Evolutionary conservation across 2,888 invertebrate genomes (phyloP).

Genomic region (Geophilus truncorum): DNA sequence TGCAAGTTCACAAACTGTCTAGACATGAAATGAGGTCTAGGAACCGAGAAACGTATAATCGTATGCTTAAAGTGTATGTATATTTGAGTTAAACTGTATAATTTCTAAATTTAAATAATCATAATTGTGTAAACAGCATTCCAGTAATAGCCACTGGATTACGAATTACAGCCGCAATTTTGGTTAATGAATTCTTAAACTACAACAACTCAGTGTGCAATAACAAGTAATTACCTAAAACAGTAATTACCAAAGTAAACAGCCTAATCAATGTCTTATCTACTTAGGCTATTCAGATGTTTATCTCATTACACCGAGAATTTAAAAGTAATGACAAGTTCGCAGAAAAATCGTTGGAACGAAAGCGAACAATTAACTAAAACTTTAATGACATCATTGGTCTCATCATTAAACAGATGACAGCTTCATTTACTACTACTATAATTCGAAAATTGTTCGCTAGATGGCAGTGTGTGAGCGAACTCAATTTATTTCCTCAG

Average conservation of each 20-base stretch:
- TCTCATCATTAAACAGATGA: not conserved
- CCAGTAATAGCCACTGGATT: not conserved
- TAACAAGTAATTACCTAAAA: not conserved
- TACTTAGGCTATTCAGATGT: not conserved
- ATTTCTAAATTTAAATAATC: too few relatives aligned
- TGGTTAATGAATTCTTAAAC: not conserved
- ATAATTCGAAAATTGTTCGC: not conserved
- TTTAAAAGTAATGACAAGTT: not conserved
- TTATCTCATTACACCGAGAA: not conserved
- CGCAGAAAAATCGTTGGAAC: not conserved
- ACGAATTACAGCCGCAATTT: not conserved
- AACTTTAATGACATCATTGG: not conserved
- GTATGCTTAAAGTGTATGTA: not conserved
- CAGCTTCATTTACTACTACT: not conserved
- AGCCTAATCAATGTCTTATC: not conserved
- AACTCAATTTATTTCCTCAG: not conserved
- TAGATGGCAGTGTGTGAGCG: not conserved
- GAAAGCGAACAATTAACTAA: not conserved
- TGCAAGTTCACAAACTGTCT: not conserved
- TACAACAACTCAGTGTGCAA: not conserved
- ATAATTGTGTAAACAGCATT: not conserved
- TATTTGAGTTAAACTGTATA: too few relatives aligned
- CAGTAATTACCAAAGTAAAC: not conserved
- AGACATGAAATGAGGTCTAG: not conserved
- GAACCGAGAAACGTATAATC: not conserved